Base-by-base conservation (phyloP, 1,140 invertebrate genomes). In the Drosophila varians region DNA sequence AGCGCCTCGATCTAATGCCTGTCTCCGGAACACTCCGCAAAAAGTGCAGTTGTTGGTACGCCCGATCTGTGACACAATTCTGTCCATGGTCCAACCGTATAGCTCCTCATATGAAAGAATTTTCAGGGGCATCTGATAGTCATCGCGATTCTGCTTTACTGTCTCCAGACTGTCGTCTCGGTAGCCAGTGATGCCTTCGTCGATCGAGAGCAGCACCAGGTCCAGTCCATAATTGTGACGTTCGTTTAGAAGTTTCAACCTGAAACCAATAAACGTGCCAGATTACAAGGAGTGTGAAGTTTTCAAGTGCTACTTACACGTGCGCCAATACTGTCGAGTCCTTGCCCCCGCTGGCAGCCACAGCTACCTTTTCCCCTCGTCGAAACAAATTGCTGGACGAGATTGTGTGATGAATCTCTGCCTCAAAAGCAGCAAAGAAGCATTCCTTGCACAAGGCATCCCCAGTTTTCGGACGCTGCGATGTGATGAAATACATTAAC, bases 81-180 rank as follows among this genome's bases (percentile, higher is more conserved):
- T 96, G 93, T 99, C 99, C 99, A 99, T 99, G 14, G 98, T 99
- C 99, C 99, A 99, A 0, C 98, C 99, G 94, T 99, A 99, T 0
- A 99, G 92, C 74, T 99, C 98, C 93, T 99, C 95, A 91, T 99
- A 99, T 0, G 98, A 99, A 4, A 99, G 93, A 61, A 99, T 98
- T 93, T 97, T 99, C 23, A 99, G 92, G 31, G 98, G 96, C 92
- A 99, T 95, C 69, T 95, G 93, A 93, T 99, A 99, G 91, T 99
- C 97, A 78, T 96, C 94, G 77, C 96, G 93, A 89, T 99, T 99
- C 90, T 96, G 94, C 92, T 98, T 98, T 0, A 99, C 98, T 19
- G 98, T 99, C 92, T 99, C 96, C 28, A 99, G 93, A 91, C 98
- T 99, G 91, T 99, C 98, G 93, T 99, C 99, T 75, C 99, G 92